Evolutionary conservation across 2,113 vertebrate species (phyloP), one percentile per base, ranked within the genome.

Genomic region (Actenoides lindsayi): DNA sequence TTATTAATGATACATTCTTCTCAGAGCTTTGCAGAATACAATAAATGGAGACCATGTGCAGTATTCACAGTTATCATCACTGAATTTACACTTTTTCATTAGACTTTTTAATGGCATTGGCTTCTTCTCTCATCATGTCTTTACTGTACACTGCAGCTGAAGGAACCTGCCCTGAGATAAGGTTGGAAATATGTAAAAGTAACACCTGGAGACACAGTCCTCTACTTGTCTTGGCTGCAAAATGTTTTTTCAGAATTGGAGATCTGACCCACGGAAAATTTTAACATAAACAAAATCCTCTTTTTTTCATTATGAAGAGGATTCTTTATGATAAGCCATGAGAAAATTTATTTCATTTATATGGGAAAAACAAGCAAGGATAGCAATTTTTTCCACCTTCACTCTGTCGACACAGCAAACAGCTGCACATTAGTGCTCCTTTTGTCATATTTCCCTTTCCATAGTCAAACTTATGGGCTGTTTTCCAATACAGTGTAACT

Each of bases 1-100:
- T 96, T 88, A 96, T 95, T 96, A 93, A 96, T 89, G 16, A 62
- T 46, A 24, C 1, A 1, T 71, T 77, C 39, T 87, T 83, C 89
- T 77, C 59, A 57, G 62, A 84, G 59, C 20, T 75, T 17, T 69
- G 44, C 2, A 4, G 46, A 18, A 50, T 88, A 57, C 39, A 68
- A 12, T 80, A 82, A 84, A 12, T 70, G 28, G 81, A 89, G 78
- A 77, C 27, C 5, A 62, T 28, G 27, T 87, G 16, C 16, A 62
- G 9, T 6, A 2, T 79, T 78, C 51, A 74, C 31, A 89, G n/a
- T 50, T 41, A 83, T 4, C 33, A 39, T 53, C 60, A 56, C 39
- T 85, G 42, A 31, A 90, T 3, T 86, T 90, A 60, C 6, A 41
- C 2, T 48, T 91, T 75, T 90, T 80, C n/a, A 28, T 90, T 82